Percentiles rank a stretch among this genome's conserved stretches.
Evolutionary conservation across 2,888 invertebrate genomes (phyloP).

Genomic region (Eristalis arbustorum): DNA sequence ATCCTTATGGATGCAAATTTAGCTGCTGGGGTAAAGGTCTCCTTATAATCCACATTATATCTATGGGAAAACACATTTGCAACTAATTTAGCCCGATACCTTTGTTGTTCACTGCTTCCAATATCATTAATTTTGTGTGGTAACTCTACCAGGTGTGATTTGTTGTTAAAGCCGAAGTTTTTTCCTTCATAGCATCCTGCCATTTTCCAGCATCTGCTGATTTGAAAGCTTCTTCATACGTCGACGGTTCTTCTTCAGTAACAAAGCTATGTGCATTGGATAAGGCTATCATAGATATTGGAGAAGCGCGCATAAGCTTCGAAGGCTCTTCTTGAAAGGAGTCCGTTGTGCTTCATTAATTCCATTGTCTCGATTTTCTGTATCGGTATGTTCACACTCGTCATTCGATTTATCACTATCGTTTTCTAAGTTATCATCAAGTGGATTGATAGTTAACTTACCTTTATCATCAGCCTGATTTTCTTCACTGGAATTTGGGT

Average conservation of each 20-base stretch:
- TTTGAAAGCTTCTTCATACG: slow-evolving; percentile 41
- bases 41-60: no score
- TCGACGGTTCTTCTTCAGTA: slow-evolving; percentile 17
- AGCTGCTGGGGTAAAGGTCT: no score
- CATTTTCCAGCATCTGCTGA: slow-evolving; percentile 27
- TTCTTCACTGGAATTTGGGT: not conserved
- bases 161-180: no score
- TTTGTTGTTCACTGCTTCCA: no score
- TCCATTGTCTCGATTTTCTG: no score
- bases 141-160: no score
- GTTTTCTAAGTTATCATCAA: not conserved
- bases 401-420: no score
- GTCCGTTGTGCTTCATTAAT: not conserved
- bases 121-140: no score
- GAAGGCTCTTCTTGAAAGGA: not conserved
- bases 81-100: no score
- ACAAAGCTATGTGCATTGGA: not conserved
- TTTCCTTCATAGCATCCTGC: slow-evolving; percentile 61
- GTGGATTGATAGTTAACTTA: not conserved
- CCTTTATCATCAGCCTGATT: not conserved
- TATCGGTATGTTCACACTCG: not conserved
- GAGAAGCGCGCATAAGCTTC: not conserved
- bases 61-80: no score
- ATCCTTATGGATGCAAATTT: no score
- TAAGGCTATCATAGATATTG: not conserved